Base-by-base conservation (phyloP, 1,140 invertebrate genomes). In the Heliconius nattereri region DNA sequence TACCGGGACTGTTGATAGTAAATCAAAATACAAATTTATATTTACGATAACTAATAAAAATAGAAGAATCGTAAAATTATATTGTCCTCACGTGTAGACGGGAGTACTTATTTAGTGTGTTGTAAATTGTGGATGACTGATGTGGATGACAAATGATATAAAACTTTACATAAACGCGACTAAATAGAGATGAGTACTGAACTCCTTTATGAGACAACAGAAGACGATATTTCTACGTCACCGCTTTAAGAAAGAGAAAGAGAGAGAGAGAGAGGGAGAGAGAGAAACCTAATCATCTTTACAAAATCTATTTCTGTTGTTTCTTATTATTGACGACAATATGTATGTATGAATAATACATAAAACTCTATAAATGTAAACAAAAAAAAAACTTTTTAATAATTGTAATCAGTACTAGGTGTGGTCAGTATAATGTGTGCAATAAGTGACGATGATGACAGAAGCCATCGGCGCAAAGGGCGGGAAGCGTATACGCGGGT, bases 371-470 rank as follows among this genome's bases (percentile, higher is more conserved):
- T 26, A 66, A 11, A 66, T 66, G 60, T 66, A 29, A 66, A 66
- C 26, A 66, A 66, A 66, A 66, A 32, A 57, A 66, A 66, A 29
- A 29, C 26, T 26, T 26, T 66, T 66, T 66, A 23, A n/a, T 23
- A 66, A 66, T 66, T 66, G 49, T 75, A 72, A 72, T 72, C 71
- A 45, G 57, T 78, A 74, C 49, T 52, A 40, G 77, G 77, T 37
- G 79, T 76, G 79, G 79, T 76, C 75, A 78, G 54, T 81, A 77
- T 75, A 70, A 74, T 71, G 74, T 92, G 85, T 87, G 91, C 90
- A 92, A 92, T 92, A 93, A 92, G 88, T 86, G 88, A 90, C 91
- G 90, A 90, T 94, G 92, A 94, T 94, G 90, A 90, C 88, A 87
- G 81, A 89, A 87, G 79, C 85, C 88, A 88, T 90, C 83, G 89